Conservation (phyloP, 2,113 vertebrate species). For the Apeltes quadracus region DNA sequence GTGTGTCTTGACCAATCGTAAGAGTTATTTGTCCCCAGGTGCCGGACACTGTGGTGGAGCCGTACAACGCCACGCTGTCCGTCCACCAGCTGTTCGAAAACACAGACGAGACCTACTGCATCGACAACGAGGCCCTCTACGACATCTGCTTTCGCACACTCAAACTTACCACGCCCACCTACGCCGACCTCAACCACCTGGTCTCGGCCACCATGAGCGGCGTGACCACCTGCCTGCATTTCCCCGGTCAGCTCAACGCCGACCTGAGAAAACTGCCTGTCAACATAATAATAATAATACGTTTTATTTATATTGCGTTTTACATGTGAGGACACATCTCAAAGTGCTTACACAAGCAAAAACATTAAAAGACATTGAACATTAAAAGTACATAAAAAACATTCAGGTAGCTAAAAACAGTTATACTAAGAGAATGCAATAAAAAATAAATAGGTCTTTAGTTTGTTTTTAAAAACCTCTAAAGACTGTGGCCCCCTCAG, state of each 20-base stretch:
- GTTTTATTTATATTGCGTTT: no score
- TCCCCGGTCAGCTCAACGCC: conserved; percentile 89
- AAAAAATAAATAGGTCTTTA: no score
- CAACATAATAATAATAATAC: no score
- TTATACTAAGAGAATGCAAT: no score
- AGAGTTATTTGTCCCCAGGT: conserved; percentile 67
- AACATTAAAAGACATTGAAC: no score
- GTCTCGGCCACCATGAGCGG: no score
- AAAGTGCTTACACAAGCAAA: no score
- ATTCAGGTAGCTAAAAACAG: no score
- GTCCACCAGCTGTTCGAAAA: conserved; percentile 94
- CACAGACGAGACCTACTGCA: conserved; percentile 93
- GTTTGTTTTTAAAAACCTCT: no score
- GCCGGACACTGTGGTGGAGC: conserved; percentile 91
- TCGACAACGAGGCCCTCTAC: conserved; percentile 92
- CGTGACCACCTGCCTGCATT: conserved; percentile 89
- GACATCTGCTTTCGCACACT: conserved; percentile 94
- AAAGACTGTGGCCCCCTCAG: no score
- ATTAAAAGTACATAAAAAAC: no score
- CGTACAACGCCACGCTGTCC: conserved; percentile 89
- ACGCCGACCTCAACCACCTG: conserved; percentile 90
- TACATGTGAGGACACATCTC: no score
- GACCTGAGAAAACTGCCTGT: conserved; percentile 91
- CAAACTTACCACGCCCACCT: conserved; percentile 90
- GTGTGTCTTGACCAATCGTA: not conserved